phyloP scores from a whole-genome alignment of 2,113 vertebrate genomes.

The Lipophrys pholis region DNA sequence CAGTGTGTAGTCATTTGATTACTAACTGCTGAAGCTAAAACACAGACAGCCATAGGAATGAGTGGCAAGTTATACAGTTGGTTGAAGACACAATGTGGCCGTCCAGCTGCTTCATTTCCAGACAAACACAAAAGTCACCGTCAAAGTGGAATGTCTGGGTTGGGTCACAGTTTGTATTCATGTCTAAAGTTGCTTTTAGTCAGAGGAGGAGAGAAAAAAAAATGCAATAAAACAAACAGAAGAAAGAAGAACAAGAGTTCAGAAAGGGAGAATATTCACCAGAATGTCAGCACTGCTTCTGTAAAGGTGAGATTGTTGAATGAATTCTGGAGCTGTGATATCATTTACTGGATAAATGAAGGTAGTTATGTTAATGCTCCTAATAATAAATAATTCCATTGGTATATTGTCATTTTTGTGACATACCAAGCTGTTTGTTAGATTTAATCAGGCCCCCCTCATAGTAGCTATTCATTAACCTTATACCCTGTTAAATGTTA shows the following conservation, averaged over 20 bases:
- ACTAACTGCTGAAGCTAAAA: slow-evolving; percentile 58
- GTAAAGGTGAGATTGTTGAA: slow-evolving; percentile 26
- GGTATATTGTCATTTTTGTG: slow-evolving; percentile 35
- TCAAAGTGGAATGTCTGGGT: slow-evolving; percentile 69
- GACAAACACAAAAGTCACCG: slow-evolving; percentile 64
- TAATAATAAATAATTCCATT: slow-evolving; percentile 26
- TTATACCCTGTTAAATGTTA: not conserved
- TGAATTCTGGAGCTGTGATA: slow-evolving; percentile 26
- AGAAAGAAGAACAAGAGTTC: slow-evolving; percentile 3
- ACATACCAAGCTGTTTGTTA: slow-evolving; percentile 22
- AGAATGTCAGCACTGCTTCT: not conserved
- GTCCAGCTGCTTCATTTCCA: slow-evolving; percentile 65
- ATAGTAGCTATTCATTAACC: slow-evolving; percentile 26
- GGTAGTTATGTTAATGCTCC: slow-evolving; percentile 49
- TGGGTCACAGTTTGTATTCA: slow-evolving; percentile 43
- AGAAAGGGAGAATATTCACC: slow-evolving; percentile 6
- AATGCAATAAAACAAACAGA: slow-evolving; percentile 10
- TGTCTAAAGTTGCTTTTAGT: slow-evolving; percentile 57
- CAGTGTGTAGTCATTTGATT: slow-evolving; percentile 39
- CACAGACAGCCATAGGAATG: slow-evolving; percentile 64
- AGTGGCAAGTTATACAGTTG: slow-evolving; percentile 41
- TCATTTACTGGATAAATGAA: slow-evolving; percentile 50
- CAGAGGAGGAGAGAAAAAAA: slow-evolving; percentile 8
- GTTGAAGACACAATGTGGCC: slow-evolving; percentile 61
- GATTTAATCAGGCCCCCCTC: not conserved